Evolutionary conservation across 2,113 vertebrate genomes (phyloP).

Genomic region (Excalfactoria chinensis): DNA sequence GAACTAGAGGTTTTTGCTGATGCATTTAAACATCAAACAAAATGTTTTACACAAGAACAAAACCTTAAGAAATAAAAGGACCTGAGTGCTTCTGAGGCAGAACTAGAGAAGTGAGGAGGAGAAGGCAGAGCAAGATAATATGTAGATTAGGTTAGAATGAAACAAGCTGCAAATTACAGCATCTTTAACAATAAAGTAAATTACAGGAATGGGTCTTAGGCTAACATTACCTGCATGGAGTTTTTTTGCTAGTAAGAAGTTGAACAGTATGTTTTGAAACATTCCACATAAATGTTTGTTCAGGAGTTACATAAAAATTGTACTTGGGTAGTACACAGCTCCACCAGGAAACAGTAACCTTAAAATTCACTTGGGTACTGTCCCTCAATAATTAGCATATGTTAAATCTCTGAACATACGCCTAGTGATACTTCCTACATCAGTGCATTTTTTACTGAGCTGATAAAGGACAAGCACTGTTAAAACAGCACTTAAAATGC

Average conservation of each 20-base stretch:
- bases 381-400: neutral
- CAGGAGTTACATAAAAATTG: neutral
- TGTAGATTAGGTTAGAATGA: neutral
- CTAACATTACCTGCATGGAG: neutral
- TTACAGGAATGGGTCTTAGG: neutral
- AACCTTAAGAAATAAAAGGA: neutral
- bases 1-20: neutral
- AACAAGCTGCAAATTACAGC: neutral
- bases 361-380: neutral
- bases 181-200: neutral
- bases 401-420: neutral
- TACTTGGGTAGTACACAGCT: neutral
- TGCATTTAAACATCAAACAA: neutral
- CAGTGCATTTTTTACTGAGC: neutral
- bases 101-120: neutral
- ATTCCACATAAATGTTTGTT: neutral
- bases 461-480: neutral
- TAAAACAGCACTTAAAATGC: neutral
- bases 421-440: neutral
- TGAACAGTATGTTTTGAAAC: neutral
- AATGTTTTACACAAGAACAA: neutral
- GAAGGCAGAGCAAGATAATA: neutral
- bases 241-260: neutral
- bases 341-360: neutral
- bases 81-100: neutral